Evolutionary conservation across 2,888 invertebrate species (phyloP).

Genomic region (Dryadula phaetusa): DNA sequence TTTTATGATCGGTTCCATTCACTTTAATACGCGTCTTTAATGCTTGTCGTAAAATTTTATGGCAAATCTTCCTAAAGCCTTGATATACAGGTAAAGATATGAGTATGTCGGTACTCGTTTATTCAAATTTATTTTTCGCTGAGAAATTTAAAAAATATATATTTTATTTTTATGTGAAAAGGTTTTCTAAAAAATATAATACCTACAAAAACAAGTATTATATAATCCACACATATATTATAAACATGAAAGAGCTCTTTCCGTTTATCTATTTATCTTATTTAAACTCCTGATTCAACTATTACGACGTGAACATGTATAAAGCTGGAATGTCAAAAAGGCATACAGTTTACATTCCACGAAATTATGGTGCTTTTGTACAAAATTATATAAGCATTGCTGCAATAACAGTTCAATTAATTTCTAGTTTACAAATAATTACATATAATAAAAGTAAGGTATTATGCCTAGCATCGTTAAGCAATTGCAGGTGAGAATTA

Average conservation of each 20-base stretch:
- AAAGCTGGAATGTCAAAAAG: not conserved
- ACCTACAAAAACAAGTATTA: too few relatives aligned
- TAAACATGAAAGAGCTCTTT: not conserved
- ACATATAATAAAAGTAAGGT: too few relatives aligned
- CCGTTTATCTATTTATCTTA: not conserved
- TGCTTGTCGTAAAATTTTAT: conserved; percentile 72
- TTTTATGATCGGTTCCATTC: conserved; percentile 58
- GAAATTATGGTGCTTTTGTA: not conserved
- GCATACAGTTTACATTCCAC: not conserved
- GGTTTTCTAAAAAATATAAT: not conserved
- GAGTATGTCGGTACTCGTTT: conserved; percentile 11
- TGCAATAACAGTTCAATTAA: not conserved
- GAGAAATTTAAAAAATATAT: not conserved
- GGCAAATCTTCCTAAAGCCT: conserved; percentile 68
- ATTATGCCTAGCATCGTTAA: too few relatives aligned
- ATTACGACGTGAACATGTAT: not conserved
- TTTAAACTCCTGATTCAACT: not conserved
- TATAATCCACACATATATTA: too few relatives aligned
- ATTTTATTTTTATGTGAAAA: conserved; percentile 26
- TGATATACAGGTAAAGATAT: conserved; percentile 57
- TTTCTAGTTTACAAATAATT: too few relatives aligned
- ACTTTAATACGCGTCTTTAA: conserved; percentile 64
- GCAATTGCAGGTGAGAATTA: too few relatives aligned
- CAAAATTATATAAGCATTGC: not conserved
- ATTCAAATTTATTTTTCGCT: not conserved